Conservation (phyloP, 2,113 vertebrate genomes). For the Phalacrocorax brasilianus region DNA sequence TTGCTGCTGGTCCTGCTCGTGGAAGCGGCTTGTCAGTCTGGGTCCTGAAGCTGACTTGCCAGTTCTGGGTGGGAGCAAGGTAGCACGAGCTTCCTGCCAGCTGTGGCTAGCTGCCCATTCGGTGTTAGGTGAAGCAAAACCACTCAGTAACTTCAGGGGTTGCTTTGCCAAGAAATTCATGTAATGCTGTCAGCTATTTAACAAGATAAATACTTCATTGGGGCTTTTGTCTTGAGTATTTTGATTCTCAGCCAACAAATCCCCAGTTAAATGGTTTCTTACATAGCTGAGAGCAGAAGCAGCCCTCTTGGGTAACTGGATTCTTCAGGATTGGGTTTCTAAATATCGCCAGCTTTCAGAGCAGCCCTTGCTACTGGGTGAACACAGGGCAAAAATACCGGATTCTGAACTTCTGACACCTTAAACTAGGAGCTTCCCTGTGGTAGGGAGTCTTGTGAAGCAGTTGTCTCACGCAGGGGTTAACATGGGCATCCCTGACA, state of each 20-base stretch:
- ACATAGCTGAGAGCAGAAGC: not conserved
- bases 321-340: not conserved
- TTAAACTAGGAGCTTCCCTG: not conserved
- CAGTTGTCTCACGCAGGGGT: not conserved
- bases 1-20: not conserved
- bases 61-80: not conserved
- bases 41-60: not conserved
- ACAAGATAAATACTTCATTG: conserved; percentile 46
- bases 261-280: not conserved
- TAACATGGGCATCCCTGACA: not conserved
- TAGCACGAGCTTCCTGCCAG: not conserved
- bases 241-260: conserved; percentile 28
- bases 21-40: not conserved
- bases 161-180: conserved; percentile 43
- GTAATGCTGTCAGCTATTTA: conserved; percentile 30
- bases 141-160: not conserved
- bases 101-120: not conserved
- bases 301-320: not conserved
- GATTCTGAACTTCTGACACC: not conserved
- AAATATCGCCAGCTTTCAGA: not conserved
- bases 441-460: not conserved
- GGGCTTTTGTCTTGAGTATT: conserved; percentile 43
- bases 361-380: not conserved
- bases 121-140: conserved; percentile 24
- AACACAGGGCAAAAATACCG: not conserved